phyloP scores from a whole-genome alignment of 2,888 invertebrate species.

The Calephelis perditalis region DNA sequence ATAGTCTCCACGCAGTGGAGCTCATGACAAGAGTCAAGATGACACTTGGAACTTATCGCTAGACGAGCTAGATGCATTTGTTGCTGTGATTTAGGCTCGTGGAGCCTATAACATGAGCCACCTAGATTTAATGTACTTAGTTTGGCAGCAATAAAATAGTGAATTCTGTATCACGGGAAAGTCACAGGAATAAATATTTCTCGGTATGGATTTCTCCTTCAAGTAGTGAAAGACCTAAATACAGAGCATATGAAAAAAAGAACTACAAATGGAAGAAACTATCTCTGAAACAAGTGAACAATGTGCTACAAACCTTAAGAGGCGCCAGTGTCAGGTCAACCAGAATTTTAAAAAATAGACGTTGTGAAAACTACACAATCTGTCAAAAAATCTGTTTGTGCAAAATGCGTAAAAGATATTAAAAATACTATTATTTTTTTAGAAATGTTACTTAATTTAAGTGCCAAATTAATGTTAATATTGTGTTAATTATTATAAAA shows the following conservation, averaged over 20 bases:
- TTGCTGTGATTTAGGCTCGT: constrained; percentile 5
- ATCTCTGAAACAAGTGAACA: constrained; percentile 17
- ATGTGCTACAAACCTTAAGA: constrained; percentile 17
- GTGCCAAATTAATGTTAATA: not conserved
- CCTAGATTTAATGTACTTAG: constrained; percentile 19
- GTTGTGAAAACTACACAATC: not conserved
- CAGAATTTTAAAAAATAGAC: not conserved
- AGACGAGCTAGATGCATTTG: not conserved
- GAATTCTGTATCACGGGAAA: constrained; percentile 17
- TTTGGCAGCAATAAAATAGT: constrained; percentile 19
- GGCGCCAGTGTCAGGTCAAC: constrained; percentile 10
- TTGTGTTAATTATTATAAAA: not conserved
- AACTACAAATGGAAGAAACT: not conserved
- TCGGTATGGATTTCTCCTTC: constrained; percentile 12
- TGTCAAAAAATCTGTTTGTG: not conserved
- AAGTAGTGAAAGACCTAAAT: not conserved
- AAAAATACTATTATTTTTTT: not conserved
- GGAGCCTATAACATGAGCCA: not conserved
- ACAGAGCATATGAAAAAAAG: not conserved
- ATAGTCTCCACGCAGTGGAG: too few species aligned
- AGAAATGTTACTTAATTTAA: not conserved
- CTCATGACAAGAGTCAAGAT: too few species aligned
- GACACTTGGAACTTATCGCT: not conserved
- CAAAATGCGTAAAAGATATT: not conserved
- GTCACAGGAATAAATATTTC: constrained; percentile 19